Evolutionary conservation across 2,797 vertebrate genomes (phyloP).

Genomic region (Macropodus opercularis): DNA sequence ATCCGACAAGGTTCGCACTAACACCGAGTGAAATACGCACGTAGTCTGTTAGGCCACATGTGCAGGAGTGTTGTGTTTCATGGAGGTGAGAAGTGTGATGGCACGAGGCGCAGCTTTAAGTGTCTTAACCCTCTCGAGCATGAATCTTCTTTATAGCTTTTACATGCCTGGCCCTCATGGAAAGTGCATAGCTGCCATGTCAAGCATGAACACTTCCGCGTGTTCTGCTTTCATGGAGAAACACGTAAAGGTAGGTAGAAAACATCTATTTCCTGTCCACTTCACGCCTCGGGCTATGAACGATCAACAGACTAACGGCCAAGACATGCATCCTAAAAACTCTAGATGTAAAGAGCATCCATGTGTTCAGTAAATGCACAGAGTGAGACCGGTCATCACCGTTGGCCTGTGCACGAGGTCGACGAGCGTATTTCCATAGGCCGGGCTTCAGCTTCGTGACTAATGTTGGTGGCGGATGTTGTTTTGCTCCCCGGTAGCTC

Average conservation of each 20-base stretch:
- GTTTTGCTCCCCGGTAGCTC: conserved; percentile 18
- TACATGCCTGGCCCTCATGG: conserved; percentile 6
- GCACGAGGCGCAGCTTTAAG: conserved; percentile 32
- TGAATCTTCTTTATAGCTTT: conserved; percentile 50
- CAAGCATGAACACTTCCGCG: background rate
- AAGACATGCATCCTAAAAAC: conserved; percentile 62
- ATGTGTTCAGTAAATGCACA: conserved; percentile 39
- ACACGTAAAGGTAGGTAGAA: no score
- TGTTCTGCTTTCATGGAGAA: background rate
- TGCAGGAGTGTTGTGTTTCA: conserved; percentile 37
- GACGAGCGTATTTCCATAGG: conserved; percentile 51
- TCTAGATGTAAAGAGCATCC: conserved; percentile 41
- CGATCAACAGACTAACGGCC: conserved; percentile 41
- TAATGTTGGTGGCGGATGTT: conserved; percentile 25
- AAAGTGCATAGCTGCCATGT: background rate
- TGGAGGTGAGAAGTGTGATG: conserved; percentile 26
- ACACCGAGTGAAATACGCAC: conserved; percentile 21
- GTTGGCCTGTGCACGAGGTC: conserved; percentile 40
- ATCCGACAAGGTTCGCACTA: no score
- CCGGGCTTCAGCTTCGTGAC: conserved; percentile 40
- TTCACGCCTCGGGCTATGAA: conserved; percentile 47
- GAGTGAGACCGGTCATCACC: conserved; percentile 54
- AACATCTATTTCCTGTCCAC: conserved; percentile 61
- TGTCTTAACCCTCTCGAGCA: conserved; percentile 33
- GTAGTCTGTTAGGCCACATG: conserved; percentile 25